These are phyloP conservation scores for Tenrec ecaudatus DNA, from an alignment of 2,113 vertebrate species.

Conservation along the genomic window DNA sequence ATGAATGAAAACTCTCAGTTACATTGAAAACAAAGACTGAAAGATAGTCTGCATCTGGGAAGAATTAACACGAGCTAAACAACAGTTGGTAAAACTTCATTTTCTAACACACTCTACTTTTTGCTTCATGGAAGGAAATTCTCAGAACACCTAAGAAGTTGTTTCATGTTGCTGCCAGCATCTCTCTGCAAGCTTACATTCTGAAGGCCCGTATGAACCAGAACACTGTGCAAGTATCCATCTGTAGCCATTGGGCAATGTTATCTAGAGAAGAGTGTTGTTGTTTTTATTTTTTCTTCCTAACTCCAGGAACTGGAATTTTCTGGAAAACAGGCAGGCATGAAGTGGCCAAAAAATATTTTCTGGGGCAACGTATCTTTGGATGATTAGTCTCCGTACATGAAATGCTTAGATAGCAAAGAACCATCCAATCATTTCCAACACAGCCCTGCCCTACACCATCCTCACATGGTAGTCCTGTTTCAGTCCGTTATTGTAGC, in stretches of 20 bases:
- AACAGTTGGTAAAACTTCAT: no score
- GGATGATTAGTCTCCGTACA: not conserved
- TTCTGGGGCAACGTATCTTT: not conserved
- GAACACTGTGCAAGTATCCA: not conserved
- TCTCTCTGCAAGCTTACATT: not conserved
- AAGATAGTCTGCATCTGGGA: no score
- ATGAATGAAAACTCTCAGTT: constrained; percentile 42
- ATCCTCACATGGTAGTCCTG: no score
- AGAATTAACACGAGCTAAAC: no score
- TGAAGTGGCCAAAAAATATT: not conserved
- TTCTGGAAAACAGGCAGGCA: not conserved
- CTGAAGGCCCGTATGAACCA: not conserved
- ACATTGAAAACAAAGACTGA: not conserved
- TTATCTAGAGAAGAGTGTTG: not conserved
- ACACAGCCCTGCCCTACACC: no score
- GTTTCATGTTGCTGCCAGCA: not conserved
- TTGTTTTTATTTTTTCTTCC: not conserved
- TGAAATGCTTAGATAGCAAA: not conserved
- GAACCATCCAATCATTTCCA: no score
- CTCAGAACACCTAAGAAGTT: not conserved
- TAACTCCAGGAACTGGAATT: not conserved
- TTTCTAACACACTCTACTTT: not conserved
- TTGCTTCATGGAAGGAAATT: constrained; percentile 41
- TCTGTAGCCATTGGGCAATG: not conserved
- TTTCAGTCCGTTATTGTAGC: no score